Percentiles rank a stretch among this genome's conserved stretches.
phyloP scores from a whole-genome alignment of 2,888 invertebrate genomes.

The Calliphora vomitoria region DNA sequence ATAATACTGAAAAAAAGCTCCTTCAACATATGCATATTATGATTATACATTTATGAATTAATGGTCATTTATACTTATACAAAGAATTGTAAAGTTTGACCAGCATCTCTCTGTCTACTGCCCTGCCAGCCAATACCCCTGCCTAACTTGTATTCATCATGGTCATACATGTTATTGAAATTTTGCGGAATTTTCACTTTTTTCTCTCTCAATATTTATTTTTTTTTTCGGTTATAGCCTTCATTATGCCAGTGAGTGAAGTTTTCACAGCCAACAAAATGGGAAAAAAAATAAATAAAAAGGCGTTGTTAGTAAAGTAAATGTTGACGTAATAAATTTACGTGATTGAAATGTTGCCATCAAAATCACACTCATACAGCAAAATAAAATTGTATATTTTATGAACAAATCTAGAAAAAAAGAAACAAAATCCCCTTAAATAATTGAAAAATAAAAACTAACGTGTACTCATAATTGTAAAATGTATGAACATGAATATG shows the following conservation, averaged over 20 bases:
- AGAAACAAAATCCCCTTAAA: slow-evolving; percentile 42
- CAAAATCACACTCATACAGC: slow-evolving; percentile 75
- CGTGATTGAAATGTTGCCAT: slow-evolving; percentile 84
- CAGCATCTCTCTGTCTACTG: background rate
- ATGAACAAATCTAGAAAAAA: slow-evolving; percentile 24
- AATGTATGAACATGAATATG: slow-evolving; percentile 46
- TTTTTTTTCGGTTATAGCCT: background rate
- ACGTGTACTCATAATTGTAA: slow-evolving; percentile 49
- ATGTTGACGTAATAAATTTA: slow-evolving; percentile 84
- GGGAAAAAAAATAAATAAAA: slow-evolving; percentile 77
- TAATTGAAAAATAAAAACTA: slow-evolving; percentile 29
- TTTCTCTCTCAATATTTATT: background rate
- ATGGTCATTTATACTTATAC: slow-evolving; percentile 39
- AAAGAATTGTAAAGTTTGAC: background rate
- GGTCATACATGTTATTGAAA: slow-evolving; percentile 56
- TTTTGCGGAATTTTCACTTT: slow-evolving; percentile 60
- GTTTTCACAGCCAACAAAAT: slow-evolving; percentile 24
- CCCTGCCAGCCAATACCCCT: background rate
- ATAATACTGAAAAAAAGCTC: background rate
- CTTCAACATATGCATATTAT: slow-evolving; percentile 22
- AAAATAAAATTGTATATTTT: slow-evolving; percentile 46
- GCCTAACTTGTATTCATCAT: background rate
- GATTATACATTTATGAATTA: slow-evolving; percentile 41
- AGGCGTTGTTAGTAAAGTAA: slow-evolving; percentile 76
- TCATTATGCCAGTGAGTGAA: background rate